Evolutionary conservation across 2,113 vertebrate species (phyloP), one percentile per base, ranked within the genome.

Genomic region (Corythornis cristatus): DNA sequence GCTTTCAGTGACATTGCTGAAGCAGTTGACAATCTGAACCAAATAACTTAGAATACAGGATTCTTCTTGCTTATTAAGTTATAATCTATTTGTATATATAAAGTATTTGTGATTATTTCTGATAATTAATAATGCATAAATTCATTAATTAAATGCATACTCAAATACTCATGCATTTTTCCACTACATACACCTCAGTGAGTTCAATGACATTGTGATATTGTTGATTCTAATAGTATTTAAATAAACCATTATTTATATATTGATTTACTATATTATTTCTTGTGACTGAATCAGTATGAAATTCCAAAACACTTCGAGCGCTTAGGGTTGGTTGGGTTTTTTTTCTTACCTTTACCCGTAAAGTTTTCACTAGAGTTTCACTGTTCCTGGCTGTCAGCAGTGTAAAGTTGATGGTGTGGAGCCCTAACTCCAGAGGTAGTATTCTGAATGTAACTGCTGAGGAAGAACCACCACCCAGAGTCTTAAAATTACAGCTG

Each of bases 331-430:
- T 25, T 37, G 35, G 35, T 46, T n/a, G n/a, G n/a, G n/a, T 35
- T 42, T 72, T 78, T 46, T 20, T 35, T 11, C 98, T 98, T 97
- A 99, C 99, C 98, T 98, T 96, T 4, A 99, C 99, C n/a, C 97
- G 96, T 12, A 99, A 95, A 15, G 93, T 98, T 98, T 98, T 99
- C 42, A 99, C 86, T 14, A 98, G 48, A 51, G 60, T 97, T 90
- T 99, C 98, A 12, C 8, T 90, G 35, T 92, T 88, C 3, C 45
- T 1, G 0, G 6, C 19, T 15, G 96, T 97, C 61, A 61, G 86
- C 73, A 99, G 71, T 2, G 98, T 98, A 46, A 99, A 99, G 93
- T 93, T 99, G 94, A 99, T 91, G 2, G 88, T 96, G 96, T 99
- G 98, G 20, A 98, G 97, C 10, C 99, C 99, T 2, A 97, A 33